Evolutionary conservation across 2,113 vertebrate species (phyloP).

Genomic region (Strix uralensis): DNA sequence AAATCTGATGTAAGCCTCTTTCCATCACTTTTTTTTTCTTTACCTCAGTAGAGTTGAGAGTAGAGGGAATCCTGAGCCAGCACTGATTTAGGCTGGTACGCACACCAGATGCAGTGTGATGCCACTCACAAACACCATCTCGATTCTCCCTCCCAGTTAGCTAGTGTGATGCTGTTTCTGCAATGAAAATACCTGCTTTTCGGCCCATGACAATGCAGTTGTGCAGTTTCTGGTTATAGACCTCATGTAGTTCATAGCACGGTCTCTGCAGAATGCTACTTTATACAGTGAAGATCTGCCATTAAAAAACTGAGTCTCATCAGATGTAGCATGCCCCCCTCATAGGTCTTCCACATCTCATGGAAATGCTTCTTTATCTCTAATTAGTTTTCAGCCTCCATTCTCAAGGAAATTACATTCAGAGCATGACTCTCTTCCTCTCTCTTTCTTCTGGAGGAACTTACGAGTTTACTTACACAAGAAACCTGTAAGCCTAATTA

Average conservation of each 20-base stretch:
- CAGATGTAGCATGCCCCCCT: background rate
- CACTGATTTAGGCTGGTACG: background rate
- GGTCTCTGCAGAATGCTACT: background rate
- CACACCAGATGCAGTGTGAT: background rate
- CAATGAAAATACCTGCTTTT: background rate
- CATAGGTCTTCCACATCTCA: background rate
- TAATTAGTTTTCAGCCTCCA: background rate
- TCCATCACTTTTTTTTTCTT: background rate
- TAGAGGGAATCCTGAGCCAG: background rate
- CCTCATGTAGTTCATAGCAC: background rate
- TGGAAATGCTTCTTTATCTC: background rate
- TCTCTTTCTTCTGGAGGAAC: background rate
- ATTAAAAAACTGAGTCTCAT: background rate
- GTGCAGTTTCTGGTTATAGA: background rate
- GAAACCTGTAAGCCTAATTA: background rate
- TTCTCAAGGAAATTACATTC: background rate
- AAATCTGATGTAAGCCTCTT: background rate
- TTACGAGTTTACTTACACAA: background rate
- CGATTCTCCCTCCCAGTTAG: background rate
- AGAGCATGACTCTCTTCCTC: background rate
- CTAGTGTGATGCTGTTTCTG: background rate
- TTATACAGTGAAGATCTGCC: background rate
- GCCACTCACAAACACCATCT: background rate
- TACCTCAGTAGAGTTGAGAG: background rate
- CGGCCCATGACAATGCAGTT: fast-evolving